These are phyloP conservation scores for Taenaris catops DNA, from an alignment of 2,888 invertebrate species.

Conservation along the genomic window DNA sequence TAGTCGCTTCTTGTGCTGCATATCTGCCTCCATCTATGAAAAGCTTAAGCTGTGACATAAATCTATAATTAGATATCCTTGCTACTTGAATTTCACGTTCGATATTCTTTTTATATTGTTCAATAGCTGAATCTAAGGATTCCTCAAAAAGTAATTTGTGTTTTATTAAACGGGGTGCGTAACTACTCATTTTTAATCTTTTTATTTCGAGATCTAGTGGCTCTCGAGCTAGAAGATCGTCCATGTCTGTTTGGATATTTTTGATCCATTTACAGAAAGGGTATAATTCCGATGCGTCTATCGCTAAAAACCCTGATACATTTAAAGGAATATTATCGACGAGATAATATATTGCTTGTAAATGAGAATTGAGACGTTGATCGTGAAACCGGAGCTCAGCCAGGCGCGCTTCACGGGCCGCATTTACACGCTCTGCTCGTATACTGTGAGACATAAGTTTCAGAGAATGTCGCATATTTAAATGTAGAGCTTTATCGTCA, in stretches of 20 bases:
- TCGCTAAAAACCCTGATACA: constrained; percentile 36
- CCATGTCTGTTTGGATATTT: constrained; percentile 36
- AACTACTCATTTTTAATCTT: constrained; percentile 53
- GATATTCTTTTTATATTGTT: constrained; percentile 35
- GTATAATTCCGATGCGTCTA: constrained; percentile 45
- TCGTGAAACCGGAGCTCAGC: constrained; percentile 50
- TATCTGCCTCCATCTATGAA: constrained; percentile 52
- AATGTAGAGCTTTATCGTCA: constrained; percentile 38
- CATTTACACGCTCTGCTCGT: constrained; percentile 48
- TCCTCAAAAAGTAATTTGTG: constrained; percentile 44
- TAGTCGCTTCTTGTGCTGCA: constrained; percentile 44
- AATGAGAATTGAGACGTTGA: constrained; percentile 45
- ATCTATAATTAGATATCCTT: constrained; percentile 54
- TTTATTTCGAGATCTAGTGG: constrained; percentile 39
- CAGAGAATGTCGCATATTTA: constrained; percentile 50
- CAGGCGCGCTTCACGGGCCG: constrained; percentile 40
- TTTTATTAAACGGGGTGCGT: constrained; percentile 43
- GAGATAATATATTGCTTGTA: constrained; percentile 43
- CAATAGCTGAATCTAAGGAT: constrained; percentile 40
- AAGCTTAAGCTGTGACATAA: constrained; percentile 43
- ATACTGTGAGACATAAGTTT: constrained; percentile 54
- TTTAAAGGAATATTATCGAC: constrained; percentile 39
- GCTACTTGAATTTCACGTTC: constrained; percentile 48
- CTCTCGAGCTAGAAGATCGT: constrained; percentile 32
- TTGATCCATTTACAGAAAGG: constrained; percentile 45